Evolutionary conservation across 2,888 invertebrate genomes (phyloP).

Genomic region (Tinea trinotella): DNA sequence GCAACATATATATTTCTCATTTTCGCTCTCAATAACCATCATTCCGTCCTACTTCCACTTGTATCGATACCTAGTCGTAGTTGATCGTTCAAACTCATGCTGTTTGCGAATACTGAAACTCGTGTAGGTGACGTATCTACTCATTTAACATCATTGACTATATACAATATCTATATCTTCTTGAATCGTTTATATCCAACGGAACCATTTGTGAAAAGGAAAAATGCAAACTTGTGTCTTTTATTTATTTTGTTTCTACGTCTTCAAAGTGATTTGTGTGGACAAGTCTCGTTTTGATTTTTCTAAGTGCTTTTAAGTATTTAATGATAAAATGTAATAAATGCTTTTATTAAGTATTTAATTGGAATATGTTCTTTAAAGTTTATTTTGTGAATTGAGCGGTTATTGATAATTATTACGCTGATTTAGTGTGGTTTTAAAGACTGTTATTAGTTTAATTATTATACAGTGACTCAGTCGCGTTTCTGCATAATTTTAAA

Average conservation of each 20-base stretch:
- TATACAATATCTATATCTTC: too few species aligned
- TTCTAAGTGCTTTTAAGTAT: conserved; percentile 10
- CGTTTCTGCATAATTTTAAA: too few species aligned
- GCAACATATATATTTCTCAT: too few species aligned
- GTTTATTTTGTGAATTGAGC: conserved; percentile 5
- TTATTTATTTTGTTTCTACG: neutral
- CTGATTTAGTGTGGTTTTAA: neutral
- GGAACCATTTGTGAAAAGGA: neutral
- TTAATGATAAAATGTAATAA: conserved; percentile 11
- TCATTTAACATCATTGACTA: too few species aligned
- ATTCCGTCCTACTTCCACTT: too few species aligned
- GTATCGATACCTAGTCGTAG: too few species aligned
- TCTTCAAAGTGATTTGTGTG: conserved; percentile 20
- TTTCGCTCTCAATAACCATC: too few species aligned
- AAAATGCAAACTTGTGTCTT: neutral
- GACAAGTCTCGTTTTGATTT: conserved; percentile 7
- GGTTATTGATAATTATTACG: conserved; percentile 2
- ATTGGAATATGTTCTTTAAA: conserved; percentile 5
- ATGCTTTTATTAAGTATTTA: conserved; percentile 10
- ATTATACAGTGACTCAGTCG: too few species aligned
- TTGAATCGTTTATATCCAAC: conserved; percentile 2
- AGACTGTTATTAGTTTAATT: neutral
- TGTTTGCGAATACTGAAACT: too few species aligned
- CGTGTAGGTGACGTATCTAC: too few species aligned
- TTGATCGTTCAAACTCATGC: too few species aligned